phyloP scores from a whole-genome alignment of 1,140 invertebrate genomes.

The Brachionus asplanchnoidis region DNA sequence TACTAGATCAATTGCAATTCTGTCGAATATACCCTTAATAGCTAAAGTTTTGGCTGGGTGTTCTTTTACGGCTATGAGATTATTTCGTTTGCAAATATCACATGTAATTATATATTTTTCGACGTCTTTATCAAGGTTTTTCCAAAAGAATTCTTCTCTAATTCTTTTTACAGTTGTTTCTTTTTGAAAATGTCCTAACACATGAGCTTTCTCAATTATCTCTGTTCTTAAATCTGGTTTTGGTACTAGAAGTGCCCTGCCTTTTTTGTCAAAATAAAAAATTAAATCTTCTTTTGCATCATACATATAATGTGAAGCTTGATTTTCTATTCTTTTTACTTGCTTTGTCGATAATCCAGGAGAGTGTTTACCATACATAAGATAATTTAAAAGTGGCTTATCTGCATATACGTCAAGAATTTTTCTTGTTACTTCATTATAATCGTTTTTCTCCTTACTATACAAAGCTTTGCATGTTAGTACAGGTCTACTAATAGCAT shows the following conservation, averaged over 20 bases:
- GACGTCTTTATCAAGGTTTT: background rate
- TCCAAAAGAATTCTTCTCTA: background rate
- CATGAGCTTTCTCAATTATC: constrained; percentile 4
- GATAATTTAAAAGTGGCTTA: background rate
- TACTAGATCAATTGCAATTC: background rate
- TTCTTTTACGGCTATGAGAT: background rate
- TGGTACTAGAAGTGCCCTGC: background rate
- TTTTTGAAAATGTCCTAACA: background rate
- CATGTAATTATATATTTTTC: background rate
- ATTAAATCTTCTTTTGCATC: background rate
- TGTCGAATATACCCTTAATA: background rate
- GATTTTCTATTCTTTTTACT: background rate
- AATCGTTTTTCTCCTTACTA: background rate
- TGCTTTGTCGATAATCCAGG: background rate
- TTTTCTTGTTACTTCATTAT: background rate
- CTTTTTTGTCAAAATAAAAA: background rate
- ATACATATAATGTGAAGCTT: background rate
- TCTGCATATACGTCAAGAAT: background rate
- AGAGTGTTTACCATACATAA: background rate
- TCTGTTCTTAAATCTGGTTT: background rate
- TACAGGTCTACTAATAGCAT: constrained; percentile 36
- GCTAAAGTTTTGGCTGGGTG: background rate
- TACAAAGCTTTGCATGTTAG: background rate
- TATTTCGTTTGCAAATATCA: background rate
- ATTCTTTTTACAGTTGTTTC: background rate